These are phyloP conservation scores for Sitodiplosis mosellana DNA, from an alignment of 1,140 invertebrate species.

Conservation along the genomic window DNA sequence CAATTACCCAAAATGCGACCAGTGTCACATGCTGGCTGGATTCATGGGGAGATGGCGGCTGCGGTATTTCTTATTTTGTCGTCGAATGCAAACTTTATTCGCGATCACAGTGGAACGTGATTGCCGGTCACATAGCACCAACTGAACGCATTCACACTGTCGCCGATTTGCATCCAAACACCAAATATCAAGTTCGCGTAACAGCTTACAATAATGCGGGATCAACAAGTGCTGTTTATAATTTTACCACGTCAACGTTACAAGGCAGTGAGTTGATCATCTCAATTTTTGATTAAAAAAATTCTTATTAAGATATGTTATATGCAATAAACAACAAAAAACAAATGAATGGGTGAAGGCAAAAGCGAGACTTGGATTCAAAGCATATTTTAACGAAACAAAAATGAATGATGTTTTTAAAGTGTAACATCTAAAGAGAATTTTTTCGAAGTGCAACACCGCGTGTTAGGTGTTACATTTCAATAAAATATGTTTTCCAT, in stretches of 20 bases:
- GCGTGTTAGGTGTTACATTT: too few relatives aligned
- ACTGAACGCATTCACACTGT: slow-evolving; percentile 61
- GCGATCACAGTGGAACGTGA: slow-evolving; percentile 42
- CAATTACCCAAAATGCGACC: slow-evolving; percentile 73
- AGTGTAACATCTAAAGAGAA: too few relatives aligned
- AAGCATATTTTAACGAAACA: too few relatives aligned
- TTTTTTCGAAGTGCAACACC: too few relatives aligned
- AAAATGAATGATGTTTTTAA: too few relatives aligned
- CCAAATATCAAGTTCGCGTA: slow-evolving; percentile 60
- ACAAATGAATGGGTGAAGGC: too few relatives aligned
- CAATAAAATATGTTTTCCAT: too few relatives aligned
- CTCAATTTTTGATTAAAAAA: neutral
- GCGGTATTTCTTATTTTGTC: slow-evolving; percentile 72
- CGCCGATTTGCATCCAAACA: slow-evolving; percentile 61
- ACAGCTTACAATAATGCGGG: slow-evolving; percentile 87
- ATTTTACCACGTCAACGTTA: slow-evolving; percentile 61
- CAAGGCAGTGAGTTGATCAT: slow-evolving; percentile 44
- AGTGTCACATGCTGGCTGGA: slow-evolving; percentile 75
- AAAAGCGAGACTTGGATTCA: too few relatives aligned
- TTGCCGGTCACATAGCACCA: slow-evolving; percentile 54
- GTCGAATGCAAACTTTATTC: slow-evolving; percentile 40
- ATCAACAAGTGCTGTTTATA: slow-evolving; percentile 68
- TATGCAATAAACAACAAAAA: too few relatives aligned
- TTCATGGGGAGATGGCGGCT: slow-evolving; percentile 76
- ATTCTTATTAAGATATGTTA: too few relatives aligned